These are phyloP conservation scores for Sylvilagus floridanus DNA, from an alignment of 2,797 vertebrate genomes.

Conservation along the genomic window DNA sequence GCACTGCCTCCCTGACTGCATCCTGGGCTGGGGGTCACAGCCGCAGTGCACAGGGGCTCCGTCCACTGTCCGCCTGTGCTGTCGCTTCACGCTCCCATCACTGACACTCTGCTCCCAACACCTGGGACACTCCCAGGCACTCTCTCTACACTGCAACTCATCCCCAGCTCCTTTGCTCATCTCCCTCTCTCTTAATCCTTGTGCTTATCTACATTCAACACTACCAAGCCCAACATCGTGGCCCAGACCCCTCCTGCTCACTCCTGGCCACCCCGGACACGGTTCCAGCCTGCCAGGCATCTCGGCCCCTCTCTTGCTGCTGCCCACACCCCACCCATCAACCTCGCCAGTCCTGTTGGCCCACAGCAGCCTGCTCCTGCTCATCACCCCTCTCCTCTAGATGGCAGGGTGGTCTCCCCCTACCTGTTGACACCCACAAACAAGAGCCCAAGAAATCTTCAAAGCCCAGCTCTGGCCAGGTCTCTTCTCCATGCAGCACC, in stretches of 20 bases:
- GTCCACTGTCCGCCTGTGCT: background rate
- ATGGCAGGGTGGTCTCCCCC: background rate
- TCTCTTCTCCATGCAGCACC: background rate
- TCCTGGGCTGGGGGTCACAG: background rate
- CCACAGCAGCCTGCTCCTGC: background rate
- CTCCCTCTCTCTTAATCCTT: background rate
- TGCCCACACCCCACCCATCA: background rate
- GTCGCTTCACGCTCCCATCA: background rate
- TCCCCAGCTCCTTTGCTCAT: background rate
- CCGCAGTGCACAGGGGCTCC: background rate
- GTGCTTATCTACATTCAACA: slow-evolving; percentile 1
- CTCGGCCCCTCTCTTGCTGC: background rate
- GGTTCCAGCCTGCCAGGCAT: background rate
- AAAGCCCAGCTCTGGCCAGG: background rate
- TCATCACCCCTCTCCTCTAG: background rate
- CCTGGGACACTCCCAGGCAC: background rate
- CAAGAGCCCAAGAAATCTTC: background rate
- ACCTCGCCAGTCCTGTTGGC: background rate
- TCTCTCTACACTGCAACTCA: background rate
- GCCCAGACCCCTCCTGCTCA: background rate
- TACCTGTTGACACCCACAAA: background rate
- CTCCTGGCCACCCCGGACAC: no score
- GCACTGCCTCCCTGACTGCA: background rate
- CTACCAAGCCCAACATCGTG: background rate
- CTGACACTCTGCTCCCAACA: background rate